phyloP scores from a whole-genome alignment of 2,888 invertebrate species.

The Apodemia hepburni region DNA sequence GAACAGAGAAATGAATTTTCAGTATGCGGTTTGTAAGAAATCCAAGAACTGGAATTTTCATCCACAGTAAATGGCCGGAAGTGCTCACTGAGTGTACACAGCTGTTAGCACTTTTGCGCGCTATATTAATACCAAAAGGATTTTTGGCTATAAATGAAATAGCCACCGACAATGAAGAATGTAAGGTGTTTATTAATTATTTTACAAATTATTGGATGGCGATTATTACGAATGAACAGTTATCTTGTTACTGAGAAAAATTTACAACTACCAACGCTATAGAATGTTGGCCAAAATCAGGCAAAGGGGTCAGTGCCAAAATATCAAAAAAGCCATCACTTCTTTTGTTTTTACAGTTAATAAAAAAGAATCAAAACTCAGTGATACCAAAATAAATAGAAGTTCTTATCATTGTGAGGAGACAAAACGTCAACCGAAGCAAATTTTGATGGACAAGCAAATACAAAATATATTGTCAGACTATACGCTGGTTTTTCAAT shows the following conservation, averaged over 20 bases:
- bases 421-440: slow-evolving; percentile 21
- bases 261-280: slow-evolving; percentile 16
- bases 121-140: not conserved
- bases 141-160: slow-evolving; percentile 4
- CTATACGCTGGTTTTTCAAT: slow-evolving; percentile 9
- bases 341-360: slow-evolving; percentile 18
- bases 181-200: not conserved
- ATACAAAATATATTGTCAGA: slow-evolving; percentile 24
- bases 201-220: slow-evolving; percentile 14
- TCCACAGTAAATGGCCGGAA: not conserved
- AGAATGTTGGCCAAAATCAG: slow-evolving; percentile 16
- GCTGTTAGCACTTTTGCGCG: not conserved
- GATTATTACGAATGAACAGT: slow-evolving; percentile 16
- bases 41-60: not conserved
- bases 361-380: slow-evolving; percentile 18
- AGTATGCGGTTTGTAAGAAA: not conserved
- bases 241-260: slow-evolving; percentile 17
- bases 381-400: slow-evolving; percentile 23
- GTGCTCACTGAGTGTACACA: not conserved
- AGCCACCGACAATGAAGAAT: not conserved
- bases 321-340: slow-evolving; percentile 19
- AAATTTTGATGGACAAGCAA: slow-evolving; percentile 24
- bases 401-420: slow-evolving; percentile 21
- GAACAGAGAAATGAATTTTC: too few relatives aligned
- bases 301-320: slow-evolving; percentile 17